Evolutionary conservation across 2,888 invertebrate genomes (phyloP).

Genomic region (Enoplolaimus lenunculus): DNA sequence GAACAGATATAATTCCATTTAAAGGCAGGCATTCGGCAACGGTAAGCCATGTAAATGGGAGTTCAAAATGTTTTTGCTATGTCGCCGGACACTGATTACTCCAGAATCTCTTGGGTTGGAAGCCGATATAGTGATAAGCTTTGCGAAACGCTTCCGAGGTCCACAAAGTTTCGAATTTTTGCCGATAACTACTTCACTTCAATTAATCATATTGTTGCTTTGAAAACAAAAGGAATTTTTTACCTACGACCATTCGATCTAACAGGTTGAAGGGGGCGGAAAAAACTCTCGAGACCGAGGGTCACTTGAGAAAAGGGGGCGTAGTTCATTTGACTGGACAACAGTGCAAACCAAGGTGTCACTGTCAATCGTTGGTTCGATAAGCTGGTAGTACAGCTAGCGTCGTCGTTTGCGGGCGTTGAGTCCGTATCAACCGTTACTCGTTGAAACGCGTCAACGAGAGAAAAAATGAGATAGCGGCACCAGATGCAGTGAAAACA

Average conservation of each 20-base stretch:
- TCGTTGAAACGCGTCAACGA: conserved; percentile 11
- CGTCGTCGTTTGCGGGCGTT: not conserved
- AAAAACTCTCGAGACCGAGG: not conserved
- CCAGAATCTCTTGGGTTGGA: not conserved
- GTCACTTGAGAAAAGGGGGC: conserved; percentile 3
- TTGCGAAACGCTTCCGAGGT: not conserved
- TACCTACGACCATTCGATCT: not conserved
- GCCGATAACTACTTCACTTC: not conserved
- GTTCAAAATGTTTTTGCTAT: too few species aligned
- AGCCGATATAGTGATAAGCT: not conserved
- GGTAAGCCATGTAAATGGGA: too few species aligned
- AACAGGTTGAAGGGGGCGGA: not conserved
- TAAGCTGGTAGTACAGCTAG: conserved; percentile 9
- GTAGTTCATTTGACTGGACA: not conserved
- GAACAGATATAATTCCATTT: too few species aligned
- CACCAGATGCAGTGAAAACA: not conserved
- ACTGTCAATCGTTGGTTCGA: conserved; percentile 12
- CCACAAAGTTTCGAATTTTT: not conserved
- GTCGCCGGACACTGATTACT: too few species aligned
- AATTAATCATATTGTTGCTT: not conserved
- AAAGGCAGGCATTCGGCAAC: not conserved
- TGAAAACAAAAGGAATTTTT: not conserved
- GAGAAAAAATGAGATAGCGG: not conserved
- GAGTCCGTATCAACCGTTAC: conserved; percentile 7
- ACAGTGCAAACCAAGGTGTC: not conserved